Evolutionary conservation across 2,888 invertebrate genomes (phyloP), one percentile per base, ranked within the genome.

Genomic region (Phasia obesa): DNA sequence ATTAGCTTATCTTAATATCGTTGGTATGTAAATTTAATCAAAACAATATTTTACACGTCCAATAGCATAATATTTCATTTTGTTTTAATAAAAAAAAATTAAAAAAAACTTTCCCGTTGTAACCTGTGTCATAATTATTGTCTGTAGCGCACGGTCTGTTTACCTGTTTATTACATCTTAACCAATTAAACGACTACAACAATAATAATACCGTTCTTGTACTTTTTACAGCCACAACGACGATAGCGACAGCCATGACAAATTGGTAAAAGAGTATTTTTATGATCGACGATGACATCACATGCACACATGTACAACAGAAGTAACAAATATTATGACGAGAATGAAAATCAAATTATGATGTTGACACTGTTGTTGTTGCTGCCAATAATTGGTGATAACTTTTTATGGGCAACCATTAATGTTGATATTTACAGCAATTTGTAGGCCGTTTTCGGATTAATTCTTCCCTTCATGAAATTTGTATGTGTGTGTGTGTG

Each of bases 211-310:
- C 15, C n/a, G 73, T 62, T 74, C 69, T 51, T 70, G 75, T 49
- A 75, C 73, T 19, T 76, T 75, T 82, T 80, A 84, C 69, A 79
- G 42, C 44, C 55, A 31, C 42, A 70, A 53, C 51, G 53, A 62
- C 53, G 67, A 65, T 23, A 47, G n/a, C n/a, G n/a, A n/a, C n/a
- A 15, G 19, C n/a, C 25, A 23, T 9, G 42, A 67, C 31, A 44
- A 65, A 19, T n/a, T 70, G 44, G 53, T 75, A 76, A n/a, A 79
- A 11, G n/a, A 57, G 57, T 11, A 65, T 53, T 85, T 85, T 84
- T 83, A 85, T 73, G 85, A 81, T 79, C 71, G 70, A 67, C 75
- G 59, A n/a, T n/a, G n/a, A n/a, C n/a, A n/a, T n/a, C n/a, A n/a
- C n/a, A n/a, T 76, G 70, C 9, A 47, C 17, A 15, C 4, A n/a